A percentile compares a stretch with the other conserved stretches of the same genome.
Evolutionary conservation across 2,797 vertebrate genomes (phyloP).

Genomic region (Nyctibius grandis): DNA sequence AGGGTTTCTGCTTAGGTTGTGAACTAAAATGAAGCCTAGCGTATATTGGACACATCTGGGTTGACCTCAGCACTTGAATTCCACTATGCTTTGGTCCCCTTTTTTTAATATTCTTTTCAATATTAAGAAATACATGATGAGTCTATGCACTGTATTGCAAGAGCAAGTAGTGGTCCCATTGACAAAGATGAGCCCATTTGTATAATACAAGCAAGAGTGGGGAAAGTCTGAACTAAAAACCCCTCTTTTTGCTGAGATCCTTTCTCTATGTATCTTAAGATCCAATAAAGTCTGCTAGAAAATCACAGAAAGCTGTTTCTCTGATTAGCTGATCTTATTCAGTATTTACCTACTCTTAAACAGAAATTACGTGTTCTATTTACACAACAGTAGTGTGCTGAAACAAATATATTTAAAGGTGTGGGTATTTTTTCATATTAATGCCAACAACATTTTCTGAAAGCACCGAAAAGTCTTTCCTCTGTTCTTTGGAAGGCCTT

Average conservation of each 20-base stretch:
- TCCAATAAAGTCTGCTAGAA: not conserved
- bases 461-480: not conserved
- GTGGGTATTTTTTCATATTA: not conserved
- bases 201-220: not conserved
- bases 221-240: not conserved
- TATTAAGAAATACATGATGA: not conserved
- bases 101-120: not conserved
- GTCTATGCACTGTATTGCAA: not conserved
- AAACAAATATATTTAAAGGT: not conserved
- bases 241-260: not conserved
- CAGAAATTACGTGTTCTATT: not conserved
- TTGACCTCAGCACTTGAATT: not conserved
- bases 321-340: not conserved
- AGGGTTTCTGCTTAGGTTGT: not conserved
- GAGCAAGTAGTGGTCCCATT: not conserved
- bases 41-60: not conserved
- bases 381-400: not conserved
- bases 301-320: not conserved
- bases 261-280: not conserved
- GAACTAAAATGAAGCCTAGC: not conserved
- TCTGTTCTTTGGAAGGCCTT: not conserved
- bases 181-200: not conserved
- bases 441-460: not conserved
- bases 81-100: not conserved
- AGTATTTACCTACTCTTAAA: not conserved